phyloP scores from a whole-genome alignment of 2,888 invertebrate species.

The Laspeyria flexula region DNA sequence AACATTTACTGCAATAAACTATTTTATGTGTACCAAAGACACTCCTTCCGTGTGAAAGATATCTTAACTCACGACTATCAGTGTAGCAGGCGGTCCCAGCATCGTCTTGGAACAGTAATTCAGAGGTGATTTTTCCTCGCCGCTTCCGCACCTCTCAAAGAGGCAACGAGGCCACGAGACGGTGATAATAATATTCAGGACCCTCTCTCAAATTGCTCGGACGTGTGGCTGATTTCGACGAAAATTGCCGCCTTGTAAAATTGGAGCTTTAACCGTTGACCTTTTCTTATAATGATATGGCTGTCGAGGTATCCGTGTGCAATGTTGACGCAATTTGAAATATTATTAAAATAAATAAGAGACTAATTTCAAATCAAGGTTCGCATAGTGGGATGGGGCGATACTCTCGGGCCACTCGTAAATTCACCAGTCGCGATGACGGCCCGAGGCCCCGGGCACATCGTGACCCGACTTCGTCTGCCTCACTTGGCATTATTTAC shows the following conservation, averaged over 20 bases:
- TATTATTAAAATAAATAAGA: constrained; percentile 38
- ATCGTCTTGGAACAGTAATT: constrained; percentile 54
- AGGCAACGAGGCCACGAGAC: constrained; percentile 54
- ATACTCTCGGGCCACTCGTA: constrained; percentile 69
- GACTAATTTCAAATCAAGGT: constrained; percentile 57
- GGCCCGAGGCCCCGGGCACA: constrained; percentile 70
- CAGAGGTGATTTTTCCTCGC: constrained; percentile 58
- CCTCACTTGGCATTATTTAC: constrained; percentile 78
- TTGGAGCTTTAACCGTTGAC: constrained; percentile 63
- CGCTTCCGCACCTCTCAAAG: constrained; percentile 58
- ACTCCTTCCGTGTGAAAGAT: constrained; percentile 28
- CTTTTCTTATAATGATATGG: constrained; percentile 57
- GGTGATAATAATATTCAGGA: constrained; percentile 68
- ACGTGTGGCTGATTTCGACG: constrained; percentile 65
- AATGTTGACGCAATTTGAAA: constrained; percentile 37
- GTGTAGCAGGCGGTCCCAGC: constrained; percentile 30
- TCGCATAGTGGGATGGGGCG: constrained; percentile 59
- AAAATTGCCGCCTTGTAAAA: constrained; percentile 63
- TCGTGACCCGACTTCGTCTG: constrained; percentile 79
- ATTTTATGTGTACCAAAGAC: neutral
- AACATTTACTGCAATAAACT: neutral
- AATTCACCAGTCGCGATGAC: constrained; percentile 79
- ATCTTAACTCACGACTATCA: constrained; percentile 26
- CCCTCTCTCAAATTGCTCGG: constrained; percentile 67
- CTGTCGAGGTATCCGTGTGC: constrained; percentile 41